Evolutionary conservation across 2,113 vertebrate species (phyloP), one percentile per base, ranked within the genome.

Genomic region (Leuciscus idus): DNA sequence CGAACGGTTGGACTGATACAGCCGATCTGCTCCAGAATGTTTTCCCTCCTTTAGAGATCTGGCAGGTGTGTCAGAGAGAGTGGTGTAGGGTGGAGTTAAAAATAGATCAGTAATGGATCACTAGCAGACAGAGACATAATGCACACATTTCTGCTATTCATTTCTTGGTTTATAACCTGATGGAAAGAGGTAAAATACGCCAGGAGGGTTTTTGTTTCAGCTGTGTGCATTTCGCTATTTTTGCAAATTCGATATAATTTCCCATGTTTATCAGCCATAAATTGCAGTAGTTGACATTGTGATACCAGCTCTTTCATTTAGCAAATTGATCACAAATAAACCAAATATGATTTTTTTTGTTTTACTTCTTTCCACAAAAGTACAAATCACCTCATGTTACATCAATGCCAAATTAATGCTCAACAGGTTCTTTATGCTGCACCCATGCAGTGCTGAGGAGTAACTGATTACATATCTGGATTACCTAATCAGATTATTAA

Each of bases 71-170:
- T 82, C 52, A 64, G 78, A 62, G 59, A 87, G 62, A 87, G 21
- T 76, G 85, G 72, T 66, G 80, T 64, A 84, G 72, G 85, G 80
- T 77, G 85, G 85, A 87, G 85, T 82, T 83, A 87, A 55, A 64
- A 83, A 73, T 81, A 86, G 84, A 68, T 52, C 15, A 83, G n/a
- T 82, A 59, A 52, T 77, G 79, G 5, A 77, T 57, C 48, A 83
- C 46, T 83, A 66, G 46, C 39, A 50, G 50, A 73, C 13, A 76
- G 28, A 74, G 72, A 84, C n/a, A 39, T 39, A 39, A n/a, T 10
- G 74, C n/a, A 76, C n/a, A 76, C 13, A 50, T 52, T 26, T 52
- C 11, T 28, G 21, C 26, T 3, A 8, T 21, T 77, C 17, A 33
- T 55, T 21, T 33, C 17, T 28, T 55, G 17, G n/a, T 17, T 75